phyloP scores from a whole-genome alignment of 2,797 vertebrate genomes.

The Cyclopterus lumpus region DNA sequence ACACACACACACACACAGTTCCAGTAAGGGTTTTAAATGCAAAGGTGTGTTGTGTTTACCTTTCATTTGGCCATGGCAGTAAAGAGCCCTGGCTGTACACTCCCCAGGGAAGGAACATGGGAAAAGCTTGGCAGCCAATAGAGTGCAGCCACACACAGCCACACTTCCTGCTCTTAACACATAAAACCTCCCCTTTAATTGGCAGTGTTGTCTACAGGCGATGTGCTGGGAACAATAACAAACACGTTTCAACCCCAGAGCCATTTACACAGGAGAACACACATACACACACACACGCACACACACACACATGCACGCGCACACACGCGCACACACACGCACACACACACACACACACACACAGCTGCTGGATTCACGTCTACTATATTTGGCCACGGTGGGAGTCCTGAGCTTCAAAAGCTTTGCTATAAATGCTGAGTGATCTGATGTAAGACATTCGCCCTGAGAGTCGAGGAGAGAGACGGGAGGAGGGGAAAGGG shows the following conservation, averaged over 20 bases:
- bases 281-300: conserved; percentile 32
- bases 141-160: conserved; percentile 68
- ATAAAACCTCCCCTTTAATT: conserved; percentile 83
- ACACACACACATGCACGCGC: conserved; percentile 41
- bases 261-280: conserved; percentile 70
- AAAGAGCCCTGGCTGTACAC: conserved; percentile 63
- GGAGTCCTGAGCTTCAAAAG: conserved; percentile 81
- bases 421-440: conserved; percentile 77
- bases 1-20: no score
- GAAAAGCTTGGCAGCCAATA: conserved; percentile 72
- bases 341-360: conserved; percentile 38
- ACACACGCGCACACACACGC: conserved; percentile 21
- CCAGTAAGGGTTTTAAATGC: conserved; percentile 69
- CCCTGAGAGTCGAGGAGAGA: conserved; percentile 54
- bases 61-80: conserved; percentile 74
- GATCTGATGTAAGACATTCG: conserved; percentile 76
- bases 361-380: conserved; percentile 67
- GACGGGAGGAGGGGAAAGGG: conserved; percentile 13
- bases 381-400: conserved; percentile 81
- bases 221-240: conserved; percentile 83
- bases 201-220: conserved; percentile 76
- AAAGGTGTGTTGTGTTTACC: conserved; percentile 81
- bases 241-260: conserved; percentile 79
- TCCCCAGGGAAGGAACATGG: conserved; percentile 70
- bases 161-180: conserved; percentile 81